Base-by-base conservation (phyloP, 2,113 vertebrate species). In the Isurus oxyrinchus region DNA sequence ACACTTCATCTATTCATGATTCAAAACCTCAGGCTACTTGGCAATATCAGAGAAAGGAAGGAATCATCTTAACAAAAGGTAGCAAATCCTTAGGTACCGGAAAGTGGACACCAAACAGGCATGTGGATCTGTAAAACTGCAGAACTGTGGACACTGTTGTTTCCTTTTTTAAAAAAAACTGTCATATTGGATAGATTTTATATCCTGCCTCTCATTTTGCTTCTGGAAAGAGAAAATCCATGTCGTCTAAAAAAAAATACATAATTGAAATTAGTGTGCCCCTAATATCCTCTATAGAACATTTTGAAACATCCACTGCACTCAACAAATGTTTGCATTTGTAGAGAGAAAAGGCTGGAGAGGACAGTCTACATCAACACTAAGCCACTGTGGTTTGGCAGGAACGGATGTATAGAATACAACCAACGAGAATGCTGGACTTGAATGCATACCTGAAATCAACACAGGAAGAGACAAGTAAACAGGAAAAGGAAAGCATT, bases 361-460 rank as follows among this genome's bases (percentile, higher is more conserved):
- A 72, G 94, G 94, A 95, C 94, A 95, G 67, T 55, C 44, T 72
- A 27, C 67, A 69, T 53, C 44, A 69, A 95, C 67, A 72, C 3
- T 72, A 55, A 95, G 44, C 44, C 94, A 95, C 66, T 95, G 67
- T 95, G 94, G 94, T 95, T 95, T 95, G 94, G 40, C 94, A 95
- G 67, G 49, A 95, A 95, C 66, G 44, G 94, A 95, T 95, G 94
- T 95, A 67, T 72, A 72, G 94, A 72, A 69, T 55, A 53, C 14
- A 95, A 95, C 94, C 67, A 72, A 61, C 88, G 27, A 76, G 67
- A 95, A 55, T 72, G 35, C 31, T 95, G 94, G 67, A 95, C 67
- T 55, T 72, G 94, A 95, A 95, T 72, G 55, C 94, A 95, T 95
- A 95, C 94, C 94, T 95, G 94, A 95, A 72, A 95, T 95, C 94